phyloP scores from a whole-genome alignment of 2,888 invertebrate genomes.

The Strigamia maritima region DNA sequence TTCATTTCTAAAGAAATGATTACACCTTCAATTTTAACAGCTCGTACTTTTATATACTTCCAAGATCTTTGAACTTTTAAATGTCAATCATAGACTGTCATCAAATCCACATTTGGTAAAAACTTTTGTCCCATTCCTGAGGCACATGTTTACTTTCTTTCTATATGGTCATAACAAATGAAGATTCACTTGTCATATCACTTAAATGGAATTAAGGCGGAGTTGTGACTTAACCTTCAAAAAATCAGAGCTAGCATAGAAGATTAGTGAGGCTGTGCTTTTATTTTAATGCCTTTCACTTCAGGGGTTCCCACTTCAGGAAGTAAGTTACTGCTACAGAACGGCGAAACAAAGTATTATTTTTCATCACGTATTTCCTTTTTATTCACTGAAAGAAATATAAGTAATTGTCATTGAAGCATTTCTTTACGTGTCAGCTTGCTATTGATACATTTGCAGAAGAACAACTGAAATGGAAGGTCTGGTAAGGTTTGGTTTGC shows the following conservation, averaged over 20 bases:
- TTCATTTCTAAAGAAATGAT: not conserved
- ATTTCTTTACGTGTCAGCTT: not conserved
- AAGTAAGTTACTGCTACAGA: conserved; percentile 4
- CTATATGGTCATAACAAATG: conserved; percentile 16
- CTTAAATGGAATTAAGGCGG: conserved; percentile 21
- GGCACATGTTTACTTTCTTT: not conserved
- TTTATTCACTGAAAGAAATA: not conserved
- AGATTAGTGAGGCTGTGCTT: conserved; percentile 4
- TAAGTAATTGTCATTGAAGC: not conserved
- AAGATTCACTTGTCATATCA: conserved; percentile 3
- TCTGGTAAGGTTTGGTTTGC: not conserved
- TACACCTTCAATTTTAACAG: not conserved
- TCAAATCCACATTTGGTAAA: conserved; percentile 2
- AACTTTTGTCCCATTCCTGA: not conserved
- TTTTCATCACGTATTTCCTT: not conserved
- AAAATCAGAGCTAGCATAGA: not conserved
- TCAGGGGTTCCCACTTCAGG: not conserved
- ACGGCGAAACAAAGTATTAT: not conserved
- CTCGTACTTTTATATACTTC: not conserved
- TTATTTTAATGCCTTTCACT: not conserved
- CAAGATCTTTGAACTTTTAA: conserved; percentile 5
- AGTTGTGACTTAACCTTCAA: conserved; percentile 21
- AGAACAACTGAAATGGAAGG: not conserved
- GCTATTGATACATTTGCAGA: not conserved
- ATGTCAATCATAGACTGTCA: conserved; percentile 12